Conservation (phyloP, 2,797 vertebrate species). For the Lutjanus argentimaculatus region DNA sequence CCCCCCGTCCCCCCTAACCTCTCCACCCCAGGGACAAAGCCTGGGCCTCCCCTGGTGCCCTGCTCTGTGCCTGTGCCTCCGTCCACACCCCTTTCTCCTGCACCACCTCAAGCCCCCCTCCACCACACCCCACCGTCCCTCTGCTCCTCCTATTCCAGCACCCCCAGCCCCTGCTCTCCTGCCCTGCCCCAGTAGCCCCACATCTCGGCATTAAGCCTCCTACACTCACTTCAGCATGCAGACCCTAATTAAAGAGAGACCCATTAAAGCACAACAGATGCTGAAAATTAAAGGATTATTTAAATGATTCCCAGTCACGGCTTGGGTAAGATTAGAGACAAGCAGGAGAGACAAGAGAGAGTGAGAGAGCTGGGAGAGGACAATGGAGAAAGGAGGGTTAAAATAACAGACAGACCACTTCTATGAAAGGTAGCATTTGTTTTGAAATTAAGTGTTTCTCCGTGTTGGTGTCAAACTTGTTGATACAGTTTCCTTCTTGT, state of each 20-base stretch:
- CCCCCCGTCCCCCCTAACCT: conserved; percentile 26
- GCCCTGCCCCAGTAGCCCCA: conserved; percentile 50
- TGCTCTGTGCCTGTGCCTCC: conserved; percentile 44
- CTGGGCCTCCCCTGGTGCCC: conserved; percentile 70
- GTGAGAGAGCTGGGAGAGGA: conserved; percentile 32
- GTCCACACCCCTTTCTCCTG: conserved; percentile 32
- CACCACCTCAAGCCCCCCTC: conserved; percentile 33
- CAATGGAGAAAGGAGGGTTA: conserved; percentile 43
- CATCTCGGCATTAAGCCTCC: conserved; percentile 65
- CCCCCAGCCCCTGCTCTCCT: conserved; percentile 26
- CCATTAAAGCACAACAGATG: conserved; percentile 85
- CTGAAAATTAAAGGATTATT: conserved; percentile 89
- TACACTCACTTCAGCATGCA: conserved; percentile 71
- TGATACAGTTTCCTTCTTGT: conserved; percentile 43
- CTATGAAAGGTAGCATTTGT: conserved; percentile 39
- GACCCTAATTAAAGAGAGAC: conserved; percentile 84
- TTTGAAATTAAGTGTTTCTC: conserved; percentile 52
- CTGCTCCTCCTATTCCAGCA: conserved; percentile 53
- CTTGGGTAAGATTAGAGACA: conserved; percentile 70
- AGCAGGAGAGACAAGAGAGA: conserved; percentile 53
- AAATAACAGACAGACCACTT: conserved; percentile 56
- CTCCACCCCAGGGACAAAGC: conserved; percentile 78
- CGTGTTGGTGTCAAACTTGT: conserved; percentile 40
- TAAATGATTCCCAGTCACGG: conserved; percentile 82
- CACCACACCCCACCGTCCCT: conserved; percentile 40